A percentile compares a stretch with the other conserved stretches of the same genome.
phyloP scores from a whole-genome alignment of 2,113 vertebrate genomes.

The Phalacrocorax aristotelis region DNA sequence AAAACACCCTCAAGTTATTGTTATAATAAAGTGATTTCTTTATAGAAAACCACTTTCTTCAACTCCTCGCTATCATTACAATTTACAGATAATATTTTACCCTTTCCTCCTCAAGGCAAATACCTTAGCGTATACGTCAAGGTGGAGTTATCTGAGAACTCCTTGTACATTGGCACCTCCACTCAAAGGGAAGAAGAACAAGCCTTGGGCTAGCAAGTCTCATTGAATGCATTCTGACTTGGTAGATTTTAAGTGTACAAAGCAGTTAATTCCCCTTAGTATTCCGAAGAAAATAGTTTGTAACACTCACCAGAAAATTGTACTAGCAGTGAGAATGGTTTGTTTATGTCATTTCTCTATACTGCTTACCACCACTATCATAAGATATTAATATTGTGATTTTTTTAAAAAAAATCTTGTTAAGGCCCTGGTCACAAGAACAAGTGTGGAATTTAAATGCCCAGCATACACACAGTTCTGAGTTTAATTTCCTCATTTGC shows the following conservation, averaged over 20 bases:
- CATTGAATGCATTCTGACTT: neutral
- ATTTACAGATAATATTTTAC: neutral
- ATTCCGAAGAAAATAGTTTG: neutral
- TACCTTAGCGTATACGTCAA: neutral
- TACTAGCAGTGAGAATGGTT: neutral
- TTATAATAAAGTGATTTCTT: slow-evolving; percentile 18
- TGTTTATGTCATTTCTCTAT: neutral
- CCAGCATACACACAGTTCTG: neutral
- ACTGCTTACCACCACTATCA: neutral
- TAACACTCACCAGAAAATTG: neutral
- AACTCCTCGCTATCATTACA: neutral
- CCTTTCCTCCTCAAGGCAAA: neutral
- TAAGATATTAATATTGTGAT: neutral
- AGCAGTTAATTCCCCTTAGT: neutral
- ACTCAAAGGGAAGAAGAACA: neutral
- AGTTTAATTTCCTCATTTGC: neutral
- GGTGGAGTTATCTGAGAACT: neutral
- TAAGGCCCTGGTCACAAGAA: neutral
- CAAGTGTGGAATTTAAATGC: neutral
- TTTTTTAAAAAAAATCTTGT: neutral
- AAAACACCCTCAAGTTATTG: slow-evolving; percentile 25
- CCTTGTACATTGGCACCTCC: neutral
- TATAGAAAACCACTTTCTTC: neutral
- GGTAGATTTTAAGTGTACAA: neutral
- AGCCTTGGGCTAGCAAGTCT: neutral